These are phyloP conservation scores for Struthidea cinerea DNA, from an alignment of 2,113 vertebrate species.

Conservation along the genomic window DNA sequence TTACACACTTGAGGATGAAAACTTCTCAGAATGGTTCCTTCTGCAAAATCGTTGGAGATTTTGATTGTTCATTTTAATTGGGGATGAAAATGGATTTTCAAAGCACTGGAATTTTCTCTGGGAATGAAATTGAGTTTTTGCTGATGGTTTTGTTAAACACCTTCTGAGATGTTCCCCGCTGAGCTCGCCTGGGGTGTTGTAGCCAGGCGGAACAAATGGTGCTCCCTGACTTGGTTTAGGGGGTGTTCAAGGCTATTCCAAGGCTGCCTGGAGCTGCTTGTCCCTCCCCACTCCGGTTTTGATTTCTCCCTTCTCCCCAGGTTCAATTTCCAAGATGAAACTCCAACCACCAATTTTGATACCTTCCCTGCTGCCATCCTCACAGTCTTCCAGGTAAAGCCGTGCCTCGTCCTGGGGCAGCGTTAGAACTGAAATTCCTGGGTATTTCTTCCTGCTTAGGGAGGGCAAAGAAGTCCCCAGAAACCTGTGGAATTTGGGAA, in stretches of 20 bases:
- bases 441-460: background rate
- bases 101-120: background rate
- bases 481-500: background rate
- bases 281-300: background rate
- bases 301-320: slow-evolving; percentile 60
- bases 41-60: background rate
- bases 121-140: background rate
- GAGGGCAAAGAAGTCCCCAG: background rate
- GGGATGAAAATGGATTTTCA: background rate
- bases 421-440: background rate
- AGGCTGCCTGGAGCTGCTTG: background rate
- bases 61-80: background rate
- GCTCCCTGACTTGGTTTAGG: background rate
- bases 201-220: background rate
- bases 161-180: background rate
- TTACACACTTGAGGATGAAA: background rate
- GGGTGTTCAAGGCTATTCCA: background rate
- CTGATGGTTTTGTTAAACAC: background rate
- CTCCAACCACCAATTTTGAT: slow-evolving; percentile 94
- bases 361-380: slow-evolving; percentile 96
- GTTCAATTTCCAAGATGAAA: slow-evolving; percentile 95
- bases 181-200: background rate
- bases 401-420: background rate
- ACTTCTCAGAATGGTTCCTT: background rate
- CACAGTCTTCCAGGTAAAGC: slow-evolving; percentile 95